Conservation (phyloP, 2,113 vertebrate species). For the Prionailurus bengalensis region DNA sequence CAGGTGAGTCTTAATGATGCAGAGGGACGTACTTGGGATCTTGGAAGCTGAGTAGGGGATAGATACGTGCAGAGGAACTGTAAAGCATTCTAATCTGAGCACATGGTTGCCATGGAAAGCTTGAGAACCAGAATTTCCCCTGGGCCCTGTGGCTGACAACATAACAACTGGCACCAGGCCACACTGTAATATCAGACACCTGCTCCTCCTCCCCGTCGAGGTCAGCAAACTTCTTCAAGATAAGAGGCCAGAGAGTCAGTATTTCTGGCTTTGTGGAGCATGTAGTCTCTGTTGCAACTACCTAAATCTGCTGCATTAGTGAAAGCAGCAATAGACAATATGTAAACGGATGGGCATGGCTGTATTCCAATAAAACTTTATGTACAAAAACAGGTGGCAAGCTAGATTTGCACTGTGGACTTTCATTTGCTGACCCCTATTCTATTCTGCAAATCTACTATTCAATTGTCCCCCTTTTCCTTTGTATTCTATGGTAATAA, state of each 20-base stretch:
- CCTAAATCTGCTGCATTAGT: not conserved
- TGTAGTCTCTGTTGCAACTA: not conserved
- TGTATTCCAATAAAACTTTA: not conserved
- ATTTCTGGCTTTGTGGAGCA: not conserved
- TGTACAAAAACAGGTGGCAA: conserved; percentile 8
- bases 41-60: not conserved
- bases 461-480: not conserved
- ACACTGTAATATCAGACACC: not conserved
- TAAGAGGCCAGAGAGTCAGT: not conserved
- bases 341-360: not conserved
- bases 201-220: not conserved
- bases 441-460: not conserved
- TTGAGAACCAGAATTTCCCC: not conserved
- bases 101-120: not conserved
- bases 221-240: not conserved
- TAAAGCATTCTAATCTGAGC: not conserved
- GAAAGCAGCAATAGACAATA: not conserved
- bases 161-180: not conserved
- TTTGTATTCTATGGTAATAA: not conserved
- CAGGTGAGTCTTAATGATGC: not conserved
- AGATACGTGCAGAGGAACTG: not conserved
- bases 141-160: not conserved
- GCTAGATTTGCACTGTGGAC: not conserved
- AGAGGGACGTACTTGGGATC: not conserved
- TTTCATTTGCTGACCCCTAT: conserved; percentile 6